A percentile compares a stretch with the other conserved stretches of the same genome.
These are phyloP conservation scores for Diachasma alloeum DNA, from an alignment of 1,140 invertebrate genomes.

Conservation along the genomic window DNA sequence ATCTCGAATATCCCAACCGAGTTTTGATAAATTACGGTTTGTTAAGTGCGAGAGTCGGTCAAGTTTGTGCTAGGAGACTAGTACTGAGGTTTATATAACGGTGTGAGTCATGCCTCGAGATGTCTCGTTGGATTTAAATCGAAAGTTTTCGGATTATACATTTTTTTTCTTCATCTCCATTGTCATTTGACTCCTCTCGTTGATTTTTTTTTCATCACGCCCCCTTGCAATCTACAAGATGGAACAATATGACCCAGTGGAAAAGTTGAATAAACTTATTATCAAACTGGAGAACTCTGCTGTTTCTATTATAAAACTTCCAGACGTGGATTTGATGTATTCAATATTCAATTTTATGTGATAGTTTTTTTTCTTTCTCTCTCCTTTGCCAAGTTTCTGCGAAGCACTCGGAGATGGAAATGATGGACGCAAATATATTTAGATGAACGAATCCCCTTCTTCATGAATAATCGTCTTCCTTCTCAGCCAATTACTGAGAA, in stretches of 20 bases:
- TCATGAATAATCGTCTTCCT: background rate
- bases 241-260: background rate
- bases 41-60: background rate
- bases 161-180: background rate
- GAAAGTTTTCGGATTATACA: constrained; percentile 5
- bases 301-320: background rate
- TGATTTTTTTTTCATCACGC: background rate
- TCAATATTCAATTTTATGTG: constrained; percentile 1
- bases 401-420: constrained; percentile 1
- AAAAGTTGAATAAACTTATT: constrained; percentile 3
- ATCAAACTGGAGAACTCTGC: background rate
- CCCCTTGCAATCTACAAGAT: background rate
- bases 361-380: background rate
- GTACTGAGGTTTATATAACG: background rate
- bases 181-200: background rate
- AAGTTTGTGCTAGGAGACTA: too few relatives aligned
- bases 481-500: background rate
- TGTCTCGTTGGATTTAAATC: background rate
- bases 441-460: background rate
- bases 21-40: background rate
- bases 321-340: constrained; percentile 5
- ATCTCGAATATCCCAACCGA: background rate
- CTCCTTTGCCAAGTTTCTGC: background rate
- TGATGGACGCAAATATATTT: constrained; percentile 6
- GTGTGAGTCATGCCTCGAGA: background rate